A percentile compares a stretch with the other conserved stretches of the same genome.
Conservation (phyloP, 1,140 invertebrate species). For the Hypothenemus hampei region DNA sequence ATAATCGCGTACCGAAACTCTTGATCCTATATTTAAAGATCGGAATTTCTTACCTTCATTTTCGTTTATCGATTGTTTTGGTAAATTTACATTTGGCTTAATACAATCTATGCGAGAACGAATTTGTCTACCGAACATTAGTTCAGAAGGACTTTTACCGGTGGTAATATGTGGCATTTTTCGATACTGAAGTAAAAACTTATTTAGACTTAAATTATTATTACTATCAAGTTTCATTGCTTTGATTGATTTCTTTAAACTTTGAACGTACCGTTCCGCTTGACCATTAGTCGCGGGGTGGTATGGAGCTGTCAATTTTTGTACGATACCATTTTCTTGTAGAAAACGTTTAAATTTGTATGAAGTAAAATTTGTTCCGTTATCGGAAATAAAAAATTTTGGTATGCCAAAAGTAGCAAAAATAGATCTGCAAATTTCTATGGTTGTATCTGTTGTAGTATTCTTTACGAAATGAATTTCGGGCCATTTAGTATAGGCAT, state of each 20-base stretch:
- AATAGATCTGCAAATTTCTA: neutral
- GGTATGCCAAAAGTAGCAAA: neutral
- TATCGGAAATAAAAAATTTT: neutral
- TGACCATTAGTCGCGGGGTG: conserved; percentile 5
- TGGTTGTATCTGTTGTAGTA: neutral
- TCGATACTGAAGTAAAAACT: conserved; percentile 41
- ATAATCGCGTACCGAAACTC: conserved; percentile 13
- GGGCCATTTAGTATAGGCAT: conserved; percentile 6
- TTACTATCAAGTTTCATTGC: neutral
- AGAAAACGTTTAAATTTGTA: neutral
- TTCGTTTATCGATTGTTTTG: conserved; percentile 1
- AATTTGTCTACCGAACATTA: conserved; percentile 37
- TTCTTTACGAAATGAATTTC: neutral
- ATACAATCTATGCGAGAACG: conserved; percentile 19
- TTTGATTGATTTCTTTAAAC: conserved; percentile 11
- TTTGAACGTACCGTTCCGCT: conserved; percentile 15
- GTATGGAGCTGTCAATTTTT: neutral
- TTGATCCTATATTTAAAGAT: conserved; percentile 3
- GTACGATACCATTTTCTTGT: neutral
- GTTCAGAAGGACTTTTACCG: conserved; percentile 40
- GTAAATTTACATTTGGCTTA: conserved; percentile 9
- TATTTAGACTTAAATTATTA: conserved; percentile 14
- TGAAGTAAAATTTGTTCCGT: neutral
- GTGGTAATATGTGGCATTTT: conserved; percentile 39
- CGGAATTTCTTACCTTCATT: neutral